Base-by-base conservation (phyloP, 1,140 invertebrate genomes). In the Meloidogyne floridensis region DNA sequence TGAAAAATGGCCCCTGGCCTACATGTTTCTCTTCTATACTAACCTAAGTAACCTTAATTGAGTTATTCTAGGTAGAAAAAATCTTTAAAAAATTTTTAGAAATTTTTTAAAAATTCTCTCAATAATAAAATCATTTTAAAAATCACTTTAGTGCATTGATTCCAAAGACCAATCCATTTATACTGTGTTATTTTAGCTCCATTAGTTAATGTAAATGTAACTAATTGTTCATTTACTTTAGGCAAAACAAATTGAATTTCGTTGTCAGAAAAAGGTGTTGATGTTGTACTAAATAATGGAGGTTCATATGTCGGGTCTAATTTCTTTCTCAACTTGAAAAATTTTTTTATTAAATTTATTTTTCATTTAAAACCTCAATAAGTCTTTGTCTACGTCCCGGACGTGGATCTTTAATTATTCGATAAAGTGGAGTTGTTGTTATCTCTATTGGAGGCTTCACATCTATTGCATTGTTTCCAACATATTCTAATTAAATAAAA, bases 101-200 rank as follows among this genome's bases (percentile, higher is more conserved):
- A 32, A 32, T 32, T 32, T 32, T 32, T 32, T 32, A 32, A 32
- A 32, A 2, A 32, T 32, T 32, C 2, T 32, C 32, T 2, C 32
- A 32, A 32, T 32, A 32, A 32, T 32, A 32, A 32, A 32, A 32
- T 32, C 32, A 32, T 80, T 6, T 13, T 47, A 18, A 13, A 71
- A 47, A n/a, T 80, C 72, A 88, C 87, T 43, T 85, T 80, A 32
- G 71, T 74, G 74, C 86, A 88, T n/a, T 86, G 88, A 75, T 88
- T 77, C 71, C 87, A 88, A 10, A 88, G 32, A 11, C 87, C 87
- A 71, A 88, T 80, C 87, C 87, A 88, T 72, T 88, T 77, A 75
- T 88, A 88, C n/a, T 89, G 83, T 42, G 80, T 89, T 43, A 88
- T 65, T 77, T 89, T 89, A 15, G 85, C 87, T 13, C 87, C 87